A percentile compares a stretch with the other conserved stretches of the same genome.
These are phyloP conservation scores for Nephrotoma appendiculata DNA, from an alignment of 2,888 invertebrate species.

Conservation along the genomic window DNA sequence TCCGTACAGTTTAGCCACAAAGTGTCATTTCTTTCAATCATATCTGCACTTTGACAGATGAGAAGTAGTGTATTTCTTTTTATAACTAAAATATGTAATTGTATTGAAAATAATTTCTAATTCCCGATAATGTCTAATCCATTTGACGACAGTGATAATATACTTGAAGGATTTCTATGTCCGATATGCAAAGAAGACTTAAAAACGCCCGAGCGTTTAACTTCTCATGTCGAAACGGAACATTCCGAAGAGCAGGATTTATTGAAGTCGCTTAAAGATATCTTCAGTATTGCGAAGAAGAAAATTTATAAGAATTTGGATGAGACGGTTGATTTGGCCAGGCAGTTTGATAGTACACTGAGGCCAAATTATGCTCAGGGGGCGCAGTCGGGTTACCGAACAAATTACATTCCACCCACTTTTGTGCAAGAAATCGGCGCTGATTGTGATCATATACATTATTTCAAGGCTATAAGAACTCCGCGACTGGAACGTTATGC, in stretches of 20 bases:
- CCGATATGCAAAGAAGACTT: slow-evolving; percentile 88
- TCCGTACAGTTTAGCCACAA: neutral
- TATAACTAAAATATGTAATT: neutral
- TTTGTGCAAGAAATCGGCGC: slow-evolving; percentile 31
- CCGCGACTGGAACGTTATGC: slow-evolving; percentile 73
- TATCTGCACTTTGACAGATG: neutral
- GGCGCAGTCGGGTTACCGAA: slow-evolving; percentile 12
- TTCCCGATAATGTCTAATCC: slow-evolving; percentile 10
- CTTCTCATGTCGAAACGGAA: slow-evolving; percentile 75
- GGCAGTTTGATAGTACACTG: slow-evolving; percentile 40
- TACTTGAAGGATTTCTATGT: slow-evolving; percentile 87
- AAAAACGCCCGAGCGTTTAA: slow-evolving; percentile 67
- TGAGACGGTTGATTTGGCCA: slow-evolving; percentile 44
- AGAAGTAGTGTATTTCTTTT: neutral
- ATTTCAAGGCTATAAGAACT: slow-evolving; percentile 58
- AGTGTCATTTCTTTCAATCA: neutral
- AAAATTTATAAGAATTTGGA: slow-evolving; percentile 62
- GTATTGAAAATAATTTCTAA: neutral
- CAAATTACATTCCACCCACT: slow-evolving; percentile 19
- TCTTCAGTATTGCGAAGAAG: slow-evolving; percentile 82
- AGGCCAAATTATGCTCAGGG: slow-evolving; percentile 22
- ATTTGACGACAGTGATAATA: slow-evolving; percentile 30
- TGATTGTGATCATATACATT: slow-evolving; percentile 47
- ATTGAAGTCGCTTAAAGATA: slow-evolving; percentile 62
- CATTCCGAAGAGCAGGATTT: slow-evolving; percentile 82